Percentiles rank a stretch among this genome's conserved stretches.
Evolutionary conservation across 2,113 vertebrate species (phyloP).

Genomic region (Cebus imitator): DNA sequence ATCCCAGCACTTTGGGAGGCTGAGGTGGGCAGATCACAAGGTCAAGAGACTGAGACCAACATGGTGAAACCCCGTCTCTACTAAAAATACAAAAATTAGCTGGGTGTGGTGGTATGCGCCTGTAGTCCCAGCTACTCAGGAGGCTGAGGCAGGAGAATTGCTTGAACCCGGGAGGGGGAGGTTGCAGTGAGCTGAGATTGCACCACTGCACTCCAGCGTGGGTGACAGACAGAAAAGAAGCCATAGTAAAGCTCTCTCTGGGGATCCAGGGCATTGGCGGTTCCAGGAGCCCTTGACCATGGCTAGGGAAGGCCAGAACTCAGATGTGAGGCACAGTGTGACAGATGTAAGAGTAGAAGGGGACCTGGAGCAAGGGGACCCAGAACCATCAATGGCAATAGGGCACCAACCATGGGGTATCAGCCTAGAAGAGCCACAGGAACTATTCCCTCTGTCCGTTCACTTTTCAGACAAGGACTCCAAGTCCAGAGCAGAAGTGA

Average conservation of each 20-base stretch:
- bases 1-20: too few relatives aligned
- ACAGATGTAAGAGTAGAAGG: background rate
- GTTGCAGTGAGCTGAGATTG: too few relatives aligned
- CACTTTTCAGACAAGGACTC: background rate
- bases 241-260: background rate
- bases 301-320: background rate
- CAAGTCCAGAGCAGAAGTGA: background rate
- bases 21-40: too few relatives aligned
- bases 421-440: background rate
- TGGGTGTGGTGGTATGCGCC: too few relatives aligned
- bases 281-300: background rate
- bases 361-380: background rate
- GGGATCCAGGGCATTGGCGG: background rate
- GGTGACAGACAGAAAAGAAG: too few relatives aligned
- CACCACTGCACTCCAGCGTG: too few relatives aligned
- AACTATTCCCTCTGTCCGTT: background rate
- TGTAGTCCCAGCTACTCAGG: too few relatives aligned
- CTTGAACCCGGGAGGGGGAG: too few relatives aligned
- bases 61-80: too few relatives aligned
- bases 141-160: too few relatives aligned
- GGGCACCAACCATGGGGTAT: background rate
- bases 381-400: background rate
- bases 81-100: too few relatives aligned
- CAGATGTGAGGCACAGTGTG: background rate
- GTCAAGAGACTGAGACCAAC: too few relatives aligned